These are phyloP conservation scores for Colletes collaris DNA, from an alignment of 2,888 invertebrate genomes.

Conservation along the genomic window DNA sequence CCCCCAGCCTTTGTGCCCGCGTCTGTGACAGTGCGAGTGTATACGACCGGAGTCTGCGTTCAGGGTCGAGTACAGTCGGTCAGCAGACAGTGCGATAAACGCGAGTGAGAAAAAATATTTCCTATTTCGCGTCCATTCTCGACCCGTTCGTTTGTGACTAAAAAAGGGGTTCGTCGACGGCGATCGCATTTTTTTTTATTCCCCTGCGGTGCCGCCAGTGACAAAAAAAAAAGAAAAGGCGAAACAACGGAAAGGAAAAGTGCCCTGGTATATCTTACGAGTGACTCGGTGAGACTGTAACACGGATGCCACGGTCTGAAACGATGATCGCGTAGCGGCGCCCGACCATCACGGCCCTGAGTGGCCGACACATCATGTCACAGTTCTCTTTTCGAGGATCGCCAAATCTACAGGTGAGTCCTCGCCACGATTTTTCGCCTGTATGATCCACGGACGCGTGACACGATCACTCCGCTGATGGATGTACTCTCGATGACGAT, in stretches of 20 bases:
- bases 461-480: conserved; percentile 25
- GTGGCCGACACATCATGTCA: conserved; percentile 87
- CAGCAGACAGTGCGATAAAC: conserved; percentile 46
- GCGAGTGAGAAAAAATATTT: conserved; percentile 6
- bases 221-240: not conserved
- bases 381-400: conserved; percentile 88
- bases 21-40: conserved; percentile 67
- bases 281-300: conserved; percentile 44
- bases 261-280: conserved; percentile 19
- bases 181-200: conserved; percentile 2
- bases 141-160: not conserved
- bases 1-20: conserved; percentile 36
- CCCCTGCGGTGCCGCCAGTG: conserved; percentile 1
- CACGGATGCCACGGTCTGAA: conserved; percentile 62
- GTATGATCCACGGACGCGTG: not conserved
- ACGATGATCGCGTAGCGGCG: conserved; percentile 82
- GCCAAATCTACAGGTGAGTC: conserved; percentile 86
- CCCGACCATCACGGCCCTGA: conserved; percentile 80
- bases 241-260: conserved; percentile 1
- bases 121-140: not conserved
- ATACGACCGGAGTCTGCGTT: conserved; percentile 39
- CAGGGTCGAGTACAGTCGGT: conserved; percentile 44
- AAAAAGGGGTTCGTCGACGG: not conserved
- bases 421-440: conserved; percentile 6
- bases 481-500: conserved; percentile 41